Evolutionary conservation across 1,140 invertebrate species (phyloP).

Genomic region (Drosophila cardini): DNA sequence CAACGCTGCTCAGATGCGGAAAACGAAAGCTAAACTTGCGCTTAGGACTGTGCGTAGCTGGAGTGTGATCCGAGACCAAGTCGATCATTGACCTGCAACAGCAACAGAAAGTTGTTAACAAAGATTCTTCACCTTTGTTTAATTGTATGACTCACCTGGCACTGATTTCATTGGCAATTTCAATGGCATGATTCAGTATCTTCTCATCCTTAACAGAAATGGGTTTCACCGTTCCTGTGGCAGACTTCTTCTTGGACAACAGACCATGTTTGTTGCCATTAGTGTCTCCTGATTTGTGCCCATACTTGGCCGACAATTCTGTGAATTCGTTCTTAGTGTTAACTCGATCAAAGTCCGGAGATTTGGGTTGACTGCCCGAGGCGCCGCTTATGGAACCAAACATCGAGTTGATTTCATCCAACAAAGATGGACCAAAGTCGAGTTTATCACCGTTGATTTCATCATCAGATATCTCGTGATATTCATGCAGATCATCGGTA

Average conservation of each 20-base stretch:
- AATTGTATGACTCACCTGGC: constrained; percentile 85
- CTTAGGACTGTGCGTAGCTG: constrained; percentile 91
- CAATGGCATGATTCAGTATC: constrained; percentile 96
- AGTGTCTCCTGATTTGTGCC: constrained; percentile 65
- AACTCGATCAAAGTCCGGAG: constrained; percentile 88
- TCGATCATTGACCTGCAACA: constrained; percentile 91
- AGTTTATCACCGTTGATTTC: constrained; percentile 88
- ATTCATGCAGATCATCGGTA: constrained; percentile 89
- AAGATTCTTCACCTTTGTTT: background rate
- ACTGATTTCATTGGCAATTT: constrained; percentile 96
- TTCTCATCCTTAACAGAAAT: constrained; percentile 97
- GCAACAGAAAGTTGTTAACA: background rate
- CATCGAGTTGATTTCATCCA: constrained; percentile 98
- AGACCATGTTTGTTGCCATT: constrained; percentile 74
- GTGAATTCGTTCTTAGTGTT: constrained; percentile 88
- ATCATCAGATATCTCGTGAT: constrained; percentile 96
- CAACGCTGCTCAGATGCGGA: constrained; percentile 85
- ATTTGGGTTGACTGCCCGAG: constrained; percentile 75
- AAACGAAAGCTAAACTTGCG: constrained; percentile 95
- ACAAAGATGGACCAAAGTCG: constrained; percentile 95
- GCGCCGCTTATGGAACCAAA: constrained; percentile 89
- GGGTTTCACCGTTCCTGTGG: constrained; percentile 93
- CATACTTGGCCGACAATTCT: constrained; percentile 88
- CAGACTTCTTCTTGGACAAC: constrained; percentile 89
- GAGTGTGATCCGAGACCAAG: constrained; percentile 88